Base-by-base conservation (phyloP, 2,888 invertebrate species). In the Pelosia muscerda region DNA sequence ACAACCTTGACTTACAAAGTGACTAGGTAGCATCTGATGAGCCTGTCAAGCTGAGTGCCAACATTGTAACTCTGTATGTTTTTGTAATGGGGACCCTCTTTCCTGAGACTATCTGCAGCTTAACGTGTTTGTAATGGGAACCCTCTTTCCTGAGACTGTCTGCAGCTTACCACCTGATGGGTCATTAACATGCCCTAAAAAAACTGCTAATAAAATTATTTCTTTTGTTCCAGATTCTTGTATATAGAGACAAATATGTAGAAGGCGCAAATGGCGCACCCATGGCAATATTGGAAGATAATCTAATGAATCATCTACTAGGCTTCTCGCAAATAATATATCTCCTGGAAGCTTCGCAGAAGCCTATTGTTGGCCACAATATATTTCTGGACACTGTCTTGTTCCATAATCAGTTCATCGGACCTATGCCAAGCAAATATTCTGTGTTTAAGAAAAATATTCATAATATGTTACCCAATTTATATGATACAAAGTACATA, bases 351-450 rank as follows among this genome's bases (percentile, higher is more conserved):
- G 84, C 89, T 2, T 86, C 95, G 9, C 95, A 96, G 75, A 97
- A 97, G 91, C 97, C 97, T 4, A 90, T 98, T 26, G 90, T 98
- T 28, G 97, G 97, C 0, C 98, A 98, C 86, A 98, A 98, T 87
- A 86, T 96, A 72, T 94, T 97, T 65, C 88, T 97, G 72, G 98
- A 98, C 87, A 88, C 96, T 1, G 86, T 98, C 79, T 93, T 97
- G 28, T 88, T 97, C 67, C 96, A 97, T 82, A 96, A 96, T 79
- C 96, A 97, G 84, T 98, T 98, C 86, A 95, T 97, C 80, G 95
- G 95, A 62, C 95, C 96, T 0, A 86, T 98, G 63, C 98, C 98
- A 38, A 90, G 95, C 15, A 95, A 92, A 31, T 97, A 97, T 84
- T 83, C 83, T 0, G 86, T 88, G 10, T 98, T 97, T 84, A 98